Evolutionary conservation across 2,113 vertebrate genomes (phyloP).

Genomic region (Eulacestoma nigropectus): DNA sequence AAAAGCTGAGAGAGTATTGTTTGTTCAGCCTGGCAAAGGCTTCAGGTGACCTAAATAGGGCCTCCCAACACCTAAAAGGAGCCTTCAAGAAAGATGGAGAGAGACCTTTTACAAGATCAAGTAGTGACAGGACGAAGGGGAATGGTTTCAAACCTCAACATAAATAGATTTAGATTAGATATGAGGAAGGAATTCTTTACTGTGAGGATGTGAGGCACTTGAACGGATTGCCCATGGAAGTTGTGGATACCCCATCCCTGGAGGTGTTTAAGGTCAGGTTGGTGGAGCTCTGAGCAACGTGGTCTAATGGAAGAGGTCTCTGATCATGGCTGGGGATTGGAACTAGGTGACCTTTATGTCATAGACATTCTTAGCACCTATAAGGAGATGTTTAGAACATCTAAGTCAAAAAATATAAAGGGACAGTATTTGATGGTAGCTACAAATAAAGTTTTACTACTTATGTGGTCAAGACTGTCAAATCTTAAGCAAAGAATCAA

Average conservation of each 20-base stretch:
- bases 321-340: neutral
- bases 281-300: neutral
- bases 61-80: neutral
- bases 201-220: neutral
- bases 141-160: neutral
- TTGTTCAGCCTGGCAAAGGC: neutral
- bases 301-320: neutral
- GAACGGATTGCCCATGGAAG: neutral
- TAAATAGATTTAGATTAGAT: neutral
- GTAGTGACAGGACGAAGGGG: neutral
- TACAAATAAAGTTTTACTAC: neutral
- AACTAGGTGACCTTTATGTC: neutral
- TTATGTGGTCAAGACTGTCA: neutral
- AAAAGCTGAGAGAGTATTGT: neutral
- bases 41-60: neutral
- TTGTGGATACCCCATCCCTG: neutral
- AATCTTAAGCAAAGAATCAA: neutral
- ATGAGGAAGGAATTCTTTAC: neutral
- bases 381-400: neutral
- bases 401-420: neutral
- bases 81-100: neutral
- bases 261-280: neutral
- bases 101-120: neutral
- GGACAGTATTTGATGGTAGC: neutral
- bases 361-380: neutral